Base-by-base conservation (phyloP, 2,797 vertebrate species). In the Nyctalus aviator region DNA sequence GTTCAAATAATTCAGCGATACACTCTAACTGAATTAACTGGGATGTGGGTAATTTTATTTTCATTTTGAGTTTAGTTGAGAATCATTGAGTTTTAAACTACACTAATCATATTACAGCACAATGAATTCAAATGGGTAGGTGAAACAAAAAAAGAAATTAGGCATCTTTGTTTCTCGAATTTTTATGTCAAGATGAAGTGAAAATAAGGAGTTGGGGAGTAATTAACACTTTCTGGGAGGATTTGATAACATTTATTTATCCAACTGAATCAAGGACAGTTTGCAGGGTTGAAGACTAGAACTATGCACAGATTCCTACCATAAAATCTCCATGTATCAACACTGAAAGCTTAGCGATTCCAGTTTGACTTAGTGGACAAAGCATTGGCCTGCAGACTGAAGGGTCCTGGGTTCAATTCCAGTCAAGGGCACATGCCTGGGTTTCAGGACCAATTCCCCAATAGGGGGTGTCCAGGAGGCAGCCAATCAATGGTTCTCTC, bases 81-180 rank as follows among this genome's bases (percentile, higher is more conserved):
- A 95, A 85, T 64, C 14, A 10, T 1, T 50, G 32, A 46, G 18
- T 81, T 84, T 92, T 88, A 73, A 91, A 77, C 81, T 76, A 50
- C 4, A 15, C 27, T 59, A 35, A 90, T 46, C 50, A 84, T n/a
- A 25, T 77, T 66, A 37, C 5, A 62, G 6, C 20, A 76, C 76
- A 91, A 13, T 57, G 48, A 88, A 41, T 78, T 75, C 62, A 55
- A 89, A 94, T 48, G 46, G 23, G 76, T 1, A 41, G 6, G 35
- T 86, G 77, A 68, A 93, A 82, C 25, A 81, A 95, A 81, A 93
- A 92, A 95, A 8, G 1, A 76, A 92, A 87, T 88, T 48, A 82
- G 21, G 5, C 73, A 55, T 76, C 41, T 79, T 79, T 48, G 25
- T 91, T 68, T 88, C 37, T 78, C 83, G n/a, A 85, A 85, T 76